phyloP scores from a whole-genome alignment of 1,140 invertebrate species.

The Drosophila funebris region DNA sequence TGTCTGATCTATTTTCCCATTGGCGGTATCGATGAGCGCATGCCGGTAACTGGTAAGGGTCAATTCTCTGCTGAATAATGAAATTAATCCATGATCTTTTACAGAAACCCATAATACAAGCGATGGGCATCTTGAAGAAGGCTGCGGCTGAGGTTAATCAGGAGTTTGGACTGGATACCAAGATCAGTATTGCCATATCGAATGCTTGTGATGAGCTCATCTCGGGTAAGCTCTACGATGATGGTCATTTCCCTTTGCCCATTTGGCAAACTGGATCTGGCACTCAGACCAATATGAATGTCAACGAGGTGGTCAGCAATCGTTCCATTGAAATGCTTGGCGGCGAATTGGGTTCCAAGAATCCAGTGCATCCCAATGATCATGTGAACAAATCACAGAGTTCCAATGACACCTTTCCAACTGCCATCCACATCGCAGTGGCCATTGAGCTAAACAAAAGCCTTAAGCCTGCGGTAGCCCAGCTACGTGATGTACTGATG shows the following conservation, averaged over 20 bases:
- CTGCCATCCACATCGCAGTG: constrained; percentile 99
- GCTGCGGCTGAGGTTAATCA: constrained; percentile 97
- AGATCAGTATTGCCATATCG: constrained; percentile 93
- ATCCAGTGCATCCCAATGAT: constrained; percentile 98
- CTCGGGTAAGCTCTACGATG: constrained; percentile 94
- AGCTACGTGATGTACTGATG: constrained; percentile 89
- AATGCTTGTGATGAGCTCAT: constrained; percentile 98
- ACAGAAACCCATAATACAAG: constrained; percentile 93
- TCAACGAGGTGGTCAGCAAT: constrained; percentile 98
- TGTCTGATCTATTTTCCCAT: constrained; percentile 98
- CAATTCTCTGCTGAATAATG: too few relatives aligned
- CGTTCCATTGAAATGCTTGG: constrained; percentile 97
- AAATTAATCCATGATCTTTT: neutral
- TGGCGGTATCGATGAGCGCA: constrained; percentile 95
- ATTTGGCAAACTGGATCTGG: constrained; percentile 99
- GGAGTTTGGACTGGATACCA: constrained; percentile 95
- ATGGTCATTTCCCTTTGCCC: constrained; percentile 97
- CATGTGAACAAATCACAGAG: constrained; percentile 99
- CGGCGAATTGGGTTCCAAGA: constrained; percentile 95
- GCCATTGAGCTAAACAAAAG: constrained; percentile 93
- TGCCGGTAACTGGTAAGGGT: constrained; percentile 89
- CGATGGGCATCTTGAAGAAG: constrained; percentile 98
- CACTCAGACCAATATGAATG: constrained; percentile 99
- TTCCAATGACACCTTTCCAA: constrained; percentile 99
- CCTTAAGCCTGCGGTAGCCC: constrained; percentile 91